phyloP scores from a whole-genome alignment of 92 coral and sea anemone species.

The Epizoanthus stellaris region DNA sequence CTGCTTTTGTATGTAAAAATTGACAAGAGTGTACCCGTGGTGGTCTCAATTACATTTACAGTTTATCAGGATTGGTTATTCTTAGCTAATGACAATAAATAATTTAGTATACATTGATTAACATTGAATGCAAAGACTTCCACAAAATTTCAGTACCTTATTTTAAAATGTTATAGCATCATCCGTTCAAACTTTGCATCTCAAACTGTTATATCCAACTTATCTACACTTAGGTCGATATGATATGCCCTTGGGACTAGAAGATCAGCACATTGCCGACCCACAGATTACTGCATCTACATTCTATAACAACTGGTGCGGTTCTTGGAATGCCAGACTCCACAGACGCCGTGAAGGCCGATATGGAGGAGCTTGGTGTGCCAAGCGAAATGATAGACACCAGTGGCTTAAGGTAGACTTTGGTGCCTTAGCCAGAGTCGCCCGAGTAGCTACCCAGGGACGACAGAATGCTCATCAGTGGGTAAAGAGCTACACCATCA shows the following conservation, averaged over 20 bases:
- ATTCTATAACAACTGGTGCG: slow-evolving; percentile 6
- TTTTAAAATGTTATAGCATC: not conserved
- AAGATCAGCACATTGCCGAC: slow-evolving; percentile 31
- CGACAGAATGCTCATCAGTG: slow-evolving; percentile 36
- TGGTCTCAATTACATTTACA: no score
- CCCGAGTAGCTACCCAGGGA: slow-evolving; percentile 34
- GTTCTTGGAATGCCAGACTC: slow-evolving; percentile 44
- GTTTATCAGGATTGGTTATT: no score
- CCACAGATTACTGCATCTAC: slow-evolving; percentile 39
- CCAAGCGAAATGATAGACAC: slow-evolving; percentile 8
- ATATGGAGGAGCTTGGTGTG: slow-evolving; percentile 43
- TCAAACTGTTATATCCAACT: not conserved
- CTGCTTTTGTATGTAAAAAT: no score
- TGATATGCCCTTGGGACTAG: slow-evolving; percentile 37
- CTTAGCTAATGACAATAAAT: no score
- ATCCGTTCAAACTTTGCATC: not conserved
- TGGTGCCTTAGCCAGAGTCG: slow-evolving; percentile 32
- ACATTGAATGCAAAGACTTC: no score
- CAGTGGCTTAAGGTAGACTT: slow-evolving; percentile 40
- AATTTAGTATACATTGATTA: not conserved
- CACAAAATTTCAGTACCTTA: not conserved
- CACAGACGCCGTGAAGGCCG: slow-evolving; percentile 31
- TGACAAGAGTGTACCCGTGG: no score
- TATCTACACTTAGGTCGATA: not conserved
- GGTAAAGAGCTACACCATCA: slow-evolving; percentile 32